Evolutionary conservation across 2,888 invertebrate species (phyloP), one percentile per base, ranked within the genome.

Genomic region (Apamea epomidion): DNA sequence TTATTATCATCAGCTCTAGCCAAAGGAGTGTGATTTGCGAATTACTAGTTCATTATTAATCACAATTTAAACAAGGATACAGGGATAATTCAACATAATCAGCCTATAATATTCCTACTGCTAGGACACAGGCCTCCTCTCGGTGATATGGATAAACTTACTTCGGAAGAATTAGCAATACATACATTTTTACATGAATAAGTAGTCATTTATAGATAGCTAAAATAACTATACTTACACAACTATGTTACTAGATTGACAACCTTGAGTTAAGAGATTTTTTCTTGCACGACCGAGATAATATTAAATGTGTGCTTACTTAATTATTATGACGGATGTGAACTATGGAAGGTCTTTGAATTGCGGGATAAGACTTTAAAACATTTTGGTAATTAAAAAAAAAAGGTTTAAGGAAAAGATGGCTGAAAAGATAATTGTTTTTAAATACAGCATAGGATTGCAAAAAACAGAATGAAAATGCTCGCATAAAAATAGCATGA

Each of bases 281-380:
- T 72, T 58, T 82, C 32, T 67, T 18, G 62, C 73, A 74, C 54
- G 73, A 85, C 21, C 37, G 8, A 82, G 86, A 82, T 76, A 67
- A 67, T 45, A 42, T 71, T 51, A 78, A 79, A 54, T 42, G 21
- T 32, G n/a, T 48, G 21, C 45, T 32, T 42, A 78, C 54, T 37
- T 74, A 81, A 85, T 85, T 81, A 45, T 74, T 74, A 70, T 85
- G 48, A 65, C 42, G 18, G 74, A 74, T 81, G 58, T 85, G 45
- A 82, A 64, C 81, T 65, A 70, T 16, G 16, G 21, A 69, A 68
- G 58, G 74, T 45, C 64, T 62, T 64, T 29, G 29, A 29, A 62
- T 80, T 67, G 25, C 14, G 14, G 67, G 32, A 45, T 68, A 54
- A 82, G 5, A 12, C 1, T 58, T 29, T 32, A 32, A 73, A 42